Evolutionary conservation across 2,113 vertebrate species (phyloP).

Genomic region (Ageneiosus marmoratus): DNA sequence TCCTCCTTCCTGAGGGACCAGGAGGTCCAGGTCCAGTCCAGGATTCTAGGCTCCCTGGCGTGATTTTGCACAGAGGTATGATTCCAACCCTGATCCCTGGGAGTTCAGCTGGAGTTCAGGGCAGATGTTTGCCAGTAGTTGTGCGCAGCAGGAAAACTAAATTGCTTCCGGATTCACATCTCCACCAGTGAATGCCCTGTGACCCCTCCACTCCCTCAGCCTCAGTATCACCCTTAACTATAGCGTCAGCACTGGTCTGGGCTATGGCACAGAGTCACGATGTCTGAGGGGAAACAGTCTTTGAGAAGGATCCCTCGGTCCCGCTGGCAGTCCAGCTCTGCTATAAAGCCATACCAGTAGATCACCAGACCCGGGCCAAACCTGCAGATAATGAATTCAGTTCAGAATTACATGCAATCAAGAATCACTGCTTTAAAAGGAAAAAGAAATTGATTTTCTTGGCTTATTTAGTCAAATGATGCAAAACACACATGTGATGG

Average conservation of each 20-base stretch:
- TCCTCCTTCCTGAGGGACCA: slow-evolving; percentile 9
- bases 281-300: slow-evolving; percentile 92
- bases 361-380: slow-evolving; percentile 97
- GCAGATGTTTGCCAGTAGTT: slow-evolving; percentile 82
- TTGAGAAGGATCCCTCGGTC: slow-evolving; percentile 93
- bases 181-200: slow-evolving; percentile 49
- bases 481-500: slow-evolving; percentile 21
- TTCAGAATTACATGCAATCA: background rate
- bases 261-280: slow-evolving; percentile 83
- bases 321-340: slow-evolving; percentile 92
- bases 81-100: slow-evolving; percentile 66
- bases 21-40: slow-evolving; percentile 8
- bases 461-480: background rate
- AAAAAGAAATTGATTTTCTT: slow-evolving; percentile 1
- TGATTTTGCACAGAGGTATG: slow-evolving; percentile 70
- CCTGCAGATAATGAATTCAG: slow-evolving; percentile 66
- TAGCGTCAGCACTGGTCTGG: slow-evolving; percentile 56
- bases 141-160: slow-evolving; percentile 82
- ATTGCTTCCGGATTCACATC: slow-evolving; percentile 85
- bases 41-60: slow-evolving; percentile 32
- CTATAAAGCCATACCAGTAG: slow-evolving; percentile 97
- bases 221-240: slow-evolving; percentile 43
- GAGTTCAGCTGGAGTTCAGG: slow-evolving; percentile 93
- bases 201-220: slow-evolving; percentile 31
- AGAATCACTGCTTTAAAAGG: background rate